A percentile compares a stretch with the other conserved stretches of the same genome.
Evolutionary conservation across 2,113 vertebrate genomes (phyloP).

Genomic region (Chloropsis hardwickii): DNA sequence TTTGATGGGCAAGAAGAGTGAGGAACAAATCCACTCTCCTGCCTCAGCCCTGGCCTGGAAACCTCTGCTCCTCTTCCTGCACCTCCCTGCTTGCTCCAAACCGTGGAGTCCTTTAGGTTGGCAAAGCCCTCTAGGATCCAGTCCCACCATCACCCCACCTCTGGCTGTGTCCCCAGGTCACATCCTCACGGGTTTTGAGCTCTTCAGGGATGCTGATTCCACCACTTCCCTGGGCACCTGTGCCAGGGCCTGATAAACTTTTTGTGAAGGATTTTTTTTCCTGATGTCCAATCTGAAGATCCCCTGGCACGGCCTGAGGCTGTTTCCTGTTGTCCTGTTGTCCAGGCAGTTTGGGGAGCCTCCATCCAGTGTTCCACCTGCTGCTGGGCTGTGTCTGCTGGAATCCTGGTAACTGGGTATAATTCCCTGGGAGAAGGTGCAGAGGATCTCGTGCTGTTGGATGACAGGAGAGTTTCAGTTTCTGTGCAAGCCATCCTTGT

Average conservation of each 20-base stretch:
- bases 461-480: background rate
- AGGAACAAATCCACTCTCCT: background rate
- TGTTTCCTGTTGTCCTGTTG: too few relatives aligned
- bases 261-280: background rate
- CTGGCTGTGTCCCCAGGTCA: rapidly evolving
- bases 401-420: rapidly evolving
- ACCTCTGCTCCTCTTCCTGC: background rate
- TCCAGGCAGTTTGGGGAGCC: background rate
- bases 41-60: background rate
- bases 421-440: background rate
- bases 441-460: background rate
- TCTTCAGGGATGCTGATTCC: rapidly evolving
- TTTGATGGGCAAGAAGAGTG: background rate
- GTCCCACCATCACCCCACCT: rapidly evolving
- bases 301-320: background rate
- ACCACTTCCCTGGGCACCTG: background rate
- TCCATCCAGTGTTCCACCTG: rapidly evolving
- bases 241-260: background rate
- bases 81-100: background rate
- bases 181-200: rapidly evolving
- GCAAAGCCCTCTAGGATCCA: background rate
- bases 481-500: background rate
- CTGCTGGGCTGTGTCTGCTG: background rate
- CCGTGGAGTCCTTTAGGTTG: rapidly evolving
- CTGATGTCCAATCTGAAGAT: rapidly evolving